These are phyloP conservation scores for Ligdia adustata DNA, from an alignment of 2,888 invertebrate genomes.

Conservation along the genomic window DNA sequence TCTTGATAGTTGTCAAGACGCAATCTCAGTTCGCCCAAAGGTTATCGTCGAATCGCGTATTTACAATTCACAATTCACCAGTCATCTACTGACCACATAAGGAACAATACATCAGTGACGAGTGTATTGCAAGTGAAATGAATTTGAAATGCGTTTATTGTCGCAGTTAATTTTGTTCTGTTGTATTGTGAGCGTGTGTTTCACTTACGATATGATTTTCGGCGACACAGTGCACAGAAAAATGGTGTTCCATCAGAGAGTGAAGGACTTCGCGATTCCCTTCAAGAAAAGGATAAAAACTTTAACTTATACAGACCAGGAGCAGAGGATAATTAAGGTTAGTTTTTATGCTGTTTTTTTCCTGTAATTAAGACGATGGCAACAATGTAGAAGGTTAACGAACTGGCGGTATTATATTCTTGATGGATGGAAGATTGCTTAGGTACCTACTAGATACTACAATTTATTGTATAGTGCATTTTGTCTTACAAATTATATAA, in stretches of 20 bases:
- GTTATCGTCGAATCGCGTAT: constrained; percentile 49
- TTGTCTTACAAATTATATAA: no score
- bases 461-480: no score
- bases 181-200: constrained; percentile 55
- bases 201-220: constrained; percentile 69
- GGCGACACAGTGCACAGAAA: constrained; percentile 77
- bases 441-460: no score
- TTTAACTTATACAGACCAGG: constrained; percentile 67
- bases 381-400: constrained; percentile 1
- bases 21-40: constrained; percentile 40
- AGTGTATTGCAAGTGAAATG: constrained; percentile 44
- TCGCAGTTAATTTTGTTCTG: constrained; percentile 51
- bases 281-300: constrained; percentile 74
- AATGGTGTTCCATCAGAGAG: constrained; percentile 77
- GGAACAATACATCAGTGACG: constrained; percentile 38
- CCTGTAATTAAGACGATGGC: background rate
- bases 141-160: constrained; percentile 63
- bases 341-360: constrained; percentile 10
- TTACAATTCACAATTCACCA: constrained; percentile 19
- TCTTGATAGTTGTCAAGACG: constrained; percentile 7
- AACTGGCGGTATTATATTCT: background rate
- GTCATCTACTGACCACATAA: constrained; percentile 35
- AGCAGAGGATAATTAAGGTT: constrained; percentile 72
- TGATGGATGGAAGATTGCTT: background rate
- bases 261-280: constrained; percentile 77